Conservation (phyloP, 2,888 invertebrate species). For the Rutpela maculata region DNA sequence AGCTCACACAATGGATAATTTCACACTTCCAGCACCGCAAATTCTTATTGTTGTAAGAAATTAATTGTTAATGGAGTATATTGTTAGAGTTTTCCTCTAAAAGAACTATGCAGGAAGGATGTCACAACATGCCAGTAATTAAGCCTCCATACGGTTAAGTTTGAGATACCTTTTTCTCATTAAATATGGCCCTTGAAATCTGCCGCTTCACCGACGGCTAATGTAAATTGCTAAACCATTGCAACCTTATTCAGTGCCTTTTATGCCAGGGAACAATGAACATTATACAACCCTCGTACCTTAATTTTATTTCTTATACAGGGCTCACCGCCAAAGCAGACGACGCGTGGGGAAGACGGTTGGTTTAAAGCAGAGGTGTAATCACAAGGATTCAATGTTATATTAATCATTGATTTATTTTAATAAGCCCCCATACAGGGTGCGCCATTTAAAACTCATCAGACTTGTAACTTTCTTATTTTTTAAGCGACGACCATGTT, state of each 20-base stretch:
- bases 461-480: too few relatives aligned
- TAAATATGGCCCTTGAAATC: slow-evolving; percentile 35
- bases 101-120: slow-evolving; percentile 36
- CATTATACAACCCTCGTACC: slow-evolving; percentile 33
- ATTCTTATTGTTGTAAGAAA: slow-evolving; percentile 1
- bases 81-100: slow-evolving; percentile 9
- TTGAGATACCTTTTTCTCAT: slow-evolving; percentile 30
- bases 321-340: slow-evolving; percentile 24
- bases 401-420: too few relatives aligned
- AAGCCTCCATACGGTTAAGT: slow-evolving; percentile 24
- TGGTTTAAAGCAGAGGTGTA: neutral
- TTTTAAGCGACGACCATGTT: too few relatives aligned
- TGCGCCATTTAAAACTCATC: too few relatives aligned
- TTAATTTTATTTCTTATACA: slow-evolving; percentile 28
- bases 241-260: slow-evolving; percentile 34
- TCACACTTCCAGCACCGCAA: neutral
- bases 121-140: slow-evolving; percentile 26
- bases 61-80: neutral
- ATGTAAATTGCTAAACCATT: slow-evolving; percentile 40
- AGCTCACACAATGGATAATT: neutral
- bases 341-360: too few relatives aligned
- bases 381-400: neutral
- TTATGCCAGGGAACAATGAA: slow-evolving; percentile 34
- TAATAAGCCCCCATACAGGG: too few relatives aligned
- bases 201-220: slow-evolving; percentile 31